These are phyloP conservation scores for Procambarus clarkii DNA, from an alignment of 1,140 invertebrate genomes.

Conservation along the genomic window DNA sequence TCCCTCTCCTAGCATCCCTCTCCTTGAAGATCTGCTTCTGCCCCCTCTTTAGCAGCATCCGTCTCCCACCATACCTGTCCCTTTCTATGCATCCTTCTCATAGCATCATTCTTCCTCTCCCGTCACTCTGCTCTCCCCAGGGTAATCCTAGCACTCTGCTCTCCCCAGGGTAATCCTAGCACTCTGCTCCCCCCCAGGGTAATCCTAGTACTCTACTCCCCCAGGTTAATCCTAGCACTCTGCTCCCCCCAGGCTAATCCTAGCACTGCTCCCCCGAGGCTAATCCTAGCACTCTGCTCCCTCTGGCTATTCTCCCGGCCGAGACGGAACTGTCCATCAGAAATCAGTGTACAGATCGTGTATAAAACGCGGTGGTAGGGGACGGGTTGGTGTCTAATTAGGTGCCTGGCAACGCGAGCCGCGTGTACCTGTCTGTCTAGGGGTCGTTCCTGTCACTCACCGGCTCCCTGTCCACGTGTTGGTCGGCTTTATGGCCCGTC, in stretches of 20 bases:
- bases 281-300: too few relatives aligned
- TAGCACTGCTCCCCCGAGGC: neutral
- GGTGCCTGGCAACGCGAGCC: neutral
- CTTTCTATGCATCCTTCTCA: neutral
- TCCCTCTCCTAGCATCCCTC: too few relatives aligned
- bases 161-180: neutral
- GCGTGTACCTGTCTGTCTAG: slow-evolving; percentile 11
- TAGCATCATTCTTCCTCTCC: neutral
- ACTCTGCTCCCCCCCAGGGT: neutral
- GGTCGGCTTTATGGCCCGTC: neutral
- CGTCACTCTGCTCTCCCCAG: neutral
- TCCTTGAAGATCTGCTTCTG: too few relatives aligned
- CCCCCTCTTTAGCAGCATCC: too few relatives aligned
- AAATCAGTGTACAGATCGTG: neutral
- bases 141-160: neutral
- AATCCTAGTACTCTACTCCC: too few relatives aligned
- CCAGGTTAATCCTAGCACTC: neutral
- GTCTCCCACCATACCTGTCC: neutral
- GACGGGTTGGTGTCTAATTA: neutral
- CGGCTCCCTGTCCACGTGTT: slow-evolving; percentile 32
- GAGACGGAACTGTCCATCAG: neutral
- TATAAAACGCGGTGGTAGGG: neutral
- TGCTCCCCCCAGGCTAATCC: neutral
- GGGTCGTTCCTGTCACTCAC: slow-evolving; percentile 23
- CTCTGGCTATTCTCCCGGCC: neutral